Base-by-base conservation (phyloP, 2,113 vertebrate species). In the Caretta caretta region DNA sequence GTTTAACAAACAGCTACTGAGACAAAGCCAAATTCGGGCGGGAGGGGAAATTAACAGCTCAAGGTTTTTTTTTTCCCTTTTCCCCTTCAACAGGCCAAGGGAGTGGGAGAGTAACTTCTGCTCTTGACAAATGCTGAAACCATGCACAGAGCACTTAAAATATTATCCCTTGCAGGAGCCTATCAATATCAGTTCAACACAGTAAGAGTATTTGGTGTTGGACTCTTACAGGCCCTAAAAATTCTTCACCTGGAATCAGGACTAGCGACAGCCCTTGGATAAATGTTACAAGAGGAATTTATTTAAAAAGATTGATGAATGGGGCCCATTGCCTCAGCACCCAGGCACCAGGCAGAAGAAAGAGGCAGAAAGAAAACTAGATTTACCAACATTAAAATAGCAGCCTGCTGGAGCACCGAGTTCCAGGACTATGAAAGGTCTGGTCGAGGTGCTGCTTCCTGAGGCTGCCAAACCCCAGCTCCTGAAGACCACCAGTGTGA, bases 151-250 rank as follows among this genome's bases (percentile, higher is more conserved):
- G 12, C 57, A 13, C 50, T 62, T 51, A 51, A 76, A 89, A 50
- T 35, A 84, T 9, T 9, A 20, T 80, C 49, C 88, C 88, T 56
- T 8, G 46, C 76, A 85, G 84, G 24, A 87, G 86, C 86, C 85
- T 83, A 88, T 86, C 94, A 96, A 95, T 84, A 91, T 11, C 96
- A 80, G n/a, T 29, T 93, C 78, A 96, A 92, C 56, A 87, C 90
- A 88, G 80, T 88, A 42, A 88, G 87, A 1, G 0, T 46, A 5
- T 91, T 79, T 13, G 56, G 72, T 48, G 86, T 83, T 79, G 92
- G 78, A 90, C 76, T 90, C 88, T 51, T 5, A 87, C 0, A 0
- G 90, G 62, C 49, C 82, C 91, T 86, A 86, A 88, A 85, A 97
- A 62, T 82, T 25, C 84, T 22, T 72, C 89, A 86, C 79, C 76